Percentiles rank a stretch among this genome's conserved stretches.
Conservation (phyloP, 2,888 invertebrate genomes). For the Omphaloscelis lunosa region DNA sequence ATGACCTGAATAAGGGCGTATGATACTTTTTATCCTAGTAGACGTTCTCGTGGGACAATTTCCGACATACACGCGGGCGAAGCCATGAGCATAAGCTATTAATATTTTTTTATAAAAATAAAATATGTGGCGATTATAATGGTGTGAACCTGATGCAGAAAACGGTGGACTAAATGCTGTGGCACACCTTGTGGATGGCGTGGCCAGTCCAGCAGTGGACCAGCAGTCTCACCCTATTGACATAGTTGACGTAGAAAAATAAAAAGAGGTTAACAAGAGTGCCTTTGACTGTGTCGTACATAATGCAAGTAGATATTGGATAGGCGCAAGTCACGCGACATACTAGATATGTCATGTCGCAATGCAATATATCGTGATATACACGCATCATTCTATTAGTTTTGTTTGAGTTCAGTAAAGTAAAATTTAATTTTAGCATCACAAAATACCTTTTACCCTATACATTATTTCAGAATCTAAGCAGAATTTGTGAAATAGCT, state of each 20-base stretch:
- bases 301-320: constrained; percentile 22
- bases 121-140: background rate
- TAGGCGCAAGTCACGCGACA: constrained; percentile 42
- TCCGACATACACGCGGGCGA: too few species aligned
- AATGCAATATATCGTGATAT: constrained; percentile 43
- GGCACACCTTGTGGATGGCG: background rate
- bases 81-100: too few species aligned
- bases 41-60: too few species aligned
- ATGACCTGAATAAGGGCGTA: too few species aligned
- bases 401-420: constrained; percentile 22
- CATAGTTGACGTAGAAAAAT: constrained; percentile 13
- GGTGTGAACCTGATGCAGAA: background rate
- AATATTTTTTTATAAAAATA: background rate
- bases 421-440: constrained; percentile 1
- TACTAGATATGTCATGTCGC: constrained; percentile 41
- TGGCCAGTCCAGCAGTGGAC: background rate
- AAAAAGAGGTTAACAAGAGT: constrained; percentile 19
- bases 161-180: background rate
- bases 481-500: constrained; percentile 2
- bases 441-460: background rate
- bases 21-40: too few species aligned
- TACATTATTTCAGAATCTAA: background rate
- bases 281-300: constrained; percentile 6
- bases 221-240: background rate
- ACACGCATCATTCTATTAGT: constrained; percentile 11